These are phyloP conservation scores for Probosciger aterrimus DNA, from an alignment of 2,113 vertebrate genomes.

Conservation along the genomic window DNA sequence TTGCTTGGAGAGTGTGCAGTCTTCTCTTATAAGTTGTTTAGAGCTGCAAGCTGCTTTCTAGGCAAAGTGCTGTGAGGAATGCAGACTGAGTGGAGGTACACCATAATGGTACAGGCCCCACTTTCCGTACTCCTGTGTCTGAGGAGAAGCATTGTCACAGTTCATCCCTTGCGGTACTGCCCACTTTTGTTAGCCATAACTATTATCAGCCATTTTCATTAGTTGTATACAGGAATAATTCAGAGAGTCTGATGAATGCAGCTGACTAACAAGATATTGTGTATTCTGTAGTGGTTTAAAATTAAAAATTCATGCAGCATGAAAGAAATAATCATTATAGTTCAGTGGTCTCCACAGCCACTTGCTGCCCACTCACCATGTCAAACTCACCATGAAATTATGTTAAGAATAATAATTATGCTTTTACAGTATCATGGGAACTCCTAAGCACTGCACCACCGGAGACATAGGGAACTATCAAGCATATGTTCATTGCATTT, in stretches of 20 bases:
- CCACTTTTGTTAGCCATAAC: not conserved
- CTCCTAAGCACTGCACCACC: not conserved
- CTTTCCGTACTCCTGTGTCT: not conserved
- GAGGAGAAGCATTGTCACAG: not conserved
- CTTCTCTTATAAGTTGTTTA: not conserved
- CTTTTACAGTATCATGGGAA: slow-evolving; percentile 27
- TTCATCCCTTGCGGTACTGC: not conserved
- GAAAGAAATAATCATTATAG: slow-evolving; percentile 53
- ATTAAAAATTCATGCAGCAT: slow-evolving; percentile 56
- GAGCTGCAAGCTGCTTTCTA: not conserved
- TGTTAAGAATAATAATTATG: slow-evolving; percentile 62
- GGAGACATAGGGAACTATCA: not conserved
- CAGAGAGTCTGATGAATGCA: not conserved
- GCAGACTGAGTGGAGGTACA: not conserved
- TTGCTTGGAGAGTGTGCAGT: not conserved
- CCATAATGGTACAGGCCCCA: accelerated
- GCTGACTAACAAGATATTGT: slow-evolving; percentile 27
- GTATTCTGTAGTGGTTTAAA: slow-evolving; percentile 38
- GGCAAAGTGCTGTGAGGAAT: not conserved
- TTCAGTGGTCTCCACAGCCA: slow-evolving; percentile 59
- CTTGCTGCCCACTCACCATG: slow-evolving; percentile 54
- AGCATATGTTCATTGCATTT: not conserved
- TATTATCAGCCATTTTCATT: not conserved
- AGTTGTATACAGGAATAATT: not conserved
- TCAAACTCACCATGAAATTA: slow-evolving; percentile 52